Conservation (phyloP, 2,113 vertebrate species). For the Argyrosomus japonicus region DNA sequence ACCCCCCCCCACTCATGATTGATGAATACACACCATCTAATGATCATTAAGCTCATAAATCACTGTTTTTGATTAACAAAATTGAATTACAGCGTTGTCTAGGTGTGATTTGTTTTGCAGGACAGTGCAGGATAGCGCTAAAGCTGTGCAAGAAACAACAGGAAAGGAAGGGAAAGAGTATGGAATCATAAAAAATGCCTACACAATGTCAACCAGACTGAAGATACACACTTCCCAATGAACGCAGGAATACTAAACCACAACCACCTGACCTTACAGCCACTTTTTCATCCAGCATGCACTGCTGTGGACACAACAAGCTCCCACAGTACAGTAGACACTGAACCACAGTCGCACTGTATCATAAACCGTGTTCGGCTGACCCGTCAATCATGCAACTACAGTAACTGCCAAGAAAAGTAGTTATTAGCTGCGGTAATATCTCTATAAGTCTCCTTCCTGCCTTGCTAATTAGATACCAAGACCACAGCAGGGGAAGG, state of each 20-base stretch:
- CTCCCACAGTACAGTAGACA: not conserved
- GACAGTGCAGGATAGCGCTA: not conserved
- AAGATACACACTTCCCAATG: not conserved
- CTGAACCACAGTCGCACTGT: not conserved
- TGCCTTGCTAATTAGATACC: not conserved
- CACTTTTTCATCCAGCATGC: constrained; percentile 1
- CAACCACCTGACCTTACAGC: not conserved
- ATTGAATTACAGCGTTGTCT: not conserved
- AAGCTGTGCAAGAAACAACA: no score
- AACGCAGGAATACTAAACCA: not conserved
- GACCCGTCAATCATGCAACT: not conserved
- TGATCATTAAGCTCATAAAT: not conserved
- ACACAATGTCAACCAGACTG: not conserved
- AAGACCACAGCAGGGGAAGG: not conserved
- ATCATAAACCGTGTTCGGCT: not conserved
- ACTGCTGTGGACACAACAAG: constrained; percentile 29
- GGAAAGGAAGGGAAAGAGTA: not conserved
- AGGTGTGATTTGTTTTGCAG: not conserved
- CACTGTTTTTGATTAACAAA: not conserved
- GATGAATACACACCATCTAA: not conserved
- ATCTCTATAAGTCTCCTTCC: not conserved
- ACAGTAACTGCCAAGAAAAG: not conserved
- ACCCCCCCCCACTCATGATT: not conserved
- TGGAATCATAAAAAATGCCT: not conserved
- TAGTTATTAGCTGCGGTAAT: not conserved